phyloP scores from a whole-genome alignment of 2,113 vertebrate species.

The Petromus typicus region DNA sequence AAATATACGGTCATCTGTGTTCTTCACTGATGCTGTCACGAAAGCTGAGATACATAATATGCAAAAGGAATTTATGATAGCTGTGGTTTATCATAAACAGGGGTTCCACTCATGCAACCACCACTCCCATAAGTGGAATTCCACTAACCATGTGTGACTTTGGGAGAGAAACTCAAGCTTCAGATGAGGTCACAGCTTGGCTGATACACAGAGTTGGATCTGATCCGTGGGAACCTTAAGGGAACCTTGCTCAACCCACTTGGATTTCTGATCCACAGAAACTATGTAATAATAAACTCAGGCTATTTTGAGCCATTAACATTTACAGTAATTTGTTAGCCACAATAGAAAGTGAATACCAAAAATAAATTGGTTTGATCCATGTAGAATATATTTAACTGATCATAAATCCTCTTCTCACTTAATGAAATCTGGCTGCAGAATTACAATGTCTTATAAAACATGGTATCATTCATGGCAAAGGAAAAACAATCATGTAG shows the following conservation, averaged over 20 bases:
- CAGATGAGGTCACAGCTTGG: neutral
- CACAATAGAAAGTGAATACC: constrained; percentile 41
- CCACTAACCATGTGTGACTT: neutral
- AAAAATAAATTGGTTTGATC: constrained; percentile 37
- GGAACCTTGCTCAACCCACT: neutral
- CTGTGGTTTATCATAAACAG: neutral
- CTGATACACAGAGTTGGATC: neutral
- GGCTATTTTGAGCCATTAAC: neutral
- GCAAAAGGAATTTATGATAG: neutral
- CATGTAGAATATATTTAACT: constrained; percentile 54
- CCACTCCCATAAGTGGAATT: neutral
- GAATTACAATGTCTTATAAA: constrained; percentile 53
- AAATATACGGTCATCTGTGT: constrained; percentile 12
- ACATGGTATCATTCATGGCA: constrained; percentile 31
- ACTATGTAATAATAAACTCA: neutral
- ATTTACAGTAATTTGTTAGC: constrained; percentile 40
- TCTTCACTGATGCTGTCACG: neutral
- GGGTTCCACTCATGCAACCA: neutral
- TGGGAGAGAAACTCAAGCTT: neutral
- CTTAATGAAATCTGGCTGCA: constrained; percentile 58
- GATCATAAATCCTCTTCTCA: constrained; percentile 33
- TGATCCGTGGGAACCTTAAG: rapidly evolving
- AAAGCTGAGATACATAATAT: neutral
- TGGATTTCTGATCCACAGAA: neutral
- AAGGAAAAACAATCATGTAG: constrained; percentile 50